Evolutionary conservation across 2,888 invertebrate species (phyloP), one percentile per base, ranked within the genome.

Genomic region (Latrodectus elegans): DNA sequence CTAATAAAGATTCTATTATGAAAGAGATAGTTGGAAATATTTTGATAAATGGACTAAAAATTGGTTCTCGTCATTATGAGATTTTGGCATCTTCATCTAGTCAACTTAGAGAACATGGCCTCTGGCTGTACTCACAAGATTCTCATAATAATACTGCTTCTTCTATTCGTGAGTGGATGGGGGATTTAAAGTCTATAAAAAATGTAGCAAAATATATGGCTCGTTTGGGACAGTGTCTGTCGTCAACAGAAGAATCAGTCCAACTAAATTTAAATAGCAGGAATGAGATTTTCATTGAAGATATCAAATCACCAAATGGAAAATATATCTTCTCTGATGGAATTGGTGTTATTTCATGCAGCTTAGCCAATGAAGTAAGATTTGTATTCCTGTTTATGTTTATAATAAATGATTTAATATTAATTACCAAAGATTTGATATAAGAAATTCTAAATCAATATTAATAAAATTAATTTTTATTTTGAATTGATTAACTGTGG

Each of bases 211-310:
- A 92, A 84, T 90, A 92, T 88, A 91, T 92, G 90, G 91, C 92
- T 17, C 89, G 92, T 49, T 91, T 92, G 90, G 92, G 92, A n/a
- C 92, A 92, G 73, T 91, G 92, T 85, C 92, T 92, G 87, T 92
- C 92, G 14, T 83, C 84, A 15, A 80, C 84, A 12, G 84, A 88
- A 79, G 88, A 89, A 26, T 83, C 88, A 60, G 70, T 88, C 15
- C 80, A 84, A n/a, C 75, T 88, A 10, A 68, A 72, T 26, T 55
- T 86, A 17, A 72, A 84, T 17, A 74, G 70, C 68, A 60, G 65
- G 60, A 79, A 86, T 60, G 88, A 87, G 65, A 8, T 67, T 38
- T 12, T 17, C 73, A 70, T 75, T 22, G 26, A 79, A 4, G 89
- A 89, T 51, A 75, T 88, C 11, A 76, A 73, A 49, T 60, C 84